phyloP scores from a whole-genome alignment of 2,888 invertebrate genomes.

The Chymomyza amoena region DNA sequence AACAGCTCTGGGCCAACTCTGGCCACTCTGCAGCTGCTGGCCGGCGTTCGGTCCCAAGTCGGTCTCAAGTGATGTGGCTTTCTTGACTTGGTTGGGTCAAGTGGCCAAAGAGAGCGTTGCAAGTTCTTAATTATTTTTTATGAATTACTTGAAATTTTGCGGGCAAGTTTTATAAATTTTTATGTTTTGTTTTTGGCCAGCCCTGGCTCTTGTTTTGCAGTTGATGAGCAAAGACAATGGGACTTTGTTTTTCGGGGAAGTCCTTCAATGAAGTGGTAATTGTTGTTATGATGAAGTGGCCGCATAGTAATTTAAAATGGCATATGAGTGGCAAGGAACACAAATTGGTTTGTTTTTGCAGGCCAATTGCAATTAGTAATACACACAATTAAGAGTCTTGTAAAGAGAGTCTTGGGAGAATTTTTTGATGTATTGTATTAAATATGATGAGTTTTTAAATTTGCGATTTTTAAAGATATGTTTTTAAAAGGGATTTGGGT shows the following conservation, averaged over 20 bases:
- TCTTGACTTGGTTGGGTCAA: slow-evolving; percentile 57
- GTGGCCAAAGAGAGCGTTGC: slow-evolving; percentile 33
- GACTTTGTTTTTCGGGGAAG: slow-evolving; percentile 7
- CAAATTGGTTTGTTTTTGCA: neutral
- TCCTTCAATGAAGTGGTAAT: neutral
- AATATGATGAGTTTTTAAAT: neutral
- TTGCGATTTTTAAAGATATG: too few species aligned
- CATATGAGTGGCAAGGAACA: neutral
- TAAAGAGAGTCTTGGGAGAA: neutral
- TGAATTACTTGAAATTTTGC: slow-evolving; percentile 60
- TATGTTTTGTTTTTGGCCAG: neutral
- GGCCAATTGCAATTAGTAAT: neutral
- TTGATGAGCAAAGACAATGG: slow-evolving; percentile 23
- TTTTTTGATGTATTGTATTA: neutral
- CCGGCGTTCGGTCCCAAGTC: slow-evolving; percentile 8
- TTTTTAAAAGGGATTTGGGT: too few species aligned
- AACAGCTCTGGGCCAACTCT: neutral
- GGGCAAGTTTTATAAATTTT: neutral
- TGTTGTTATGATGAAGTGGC: slow-evolving; percentile 4
- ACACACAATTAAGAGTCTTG: neutral
- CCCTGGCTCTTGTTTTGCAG: neutral
- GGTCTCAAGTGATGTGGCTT: slow-evolving; percentile 40
- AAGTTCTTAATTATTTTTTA: slow-evolving; percentile 64
- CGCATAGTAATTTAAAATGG: neutral
- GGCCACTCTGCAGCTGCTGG: neutral